Evolutionary conservation across 2,113 vertebrate genomes (phyloP).

Genomic region (Petaurus breviceps): DNA sequence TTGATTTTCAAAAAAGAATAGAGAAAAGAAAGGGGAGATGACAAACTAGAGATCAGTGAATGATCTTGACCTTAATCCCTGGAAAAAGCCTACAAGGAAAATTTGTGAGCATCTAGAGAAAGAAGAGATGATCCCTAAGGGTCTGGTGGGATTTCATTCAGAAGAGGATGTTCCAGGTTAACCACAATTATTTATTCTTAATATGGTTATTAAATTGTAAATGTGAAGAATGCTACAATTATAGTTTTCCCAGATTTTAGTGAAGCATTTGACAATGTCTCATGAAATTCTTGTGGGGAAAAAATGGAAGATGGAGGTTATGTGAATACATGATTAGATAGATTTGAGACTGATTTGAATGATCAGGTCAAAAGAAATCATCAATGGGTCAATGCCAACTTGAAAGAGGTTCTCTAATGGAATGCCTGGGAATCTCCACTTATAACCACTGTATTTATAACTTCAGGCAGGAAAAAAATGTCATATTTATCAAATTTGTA

Average conservation of each 20-base stretch:
- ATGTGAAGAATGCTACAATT: background rate
- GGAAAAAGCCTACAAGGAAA: background rate
- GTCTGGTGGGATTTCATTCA: too few species aligned
- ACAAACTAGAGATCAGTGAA: background rate
- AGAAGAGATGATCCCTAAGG: background rate
- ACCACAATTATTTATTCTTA: background rate
- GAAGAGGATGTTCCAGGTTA: too few species aligned
- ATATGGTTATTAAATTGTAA: background rate
- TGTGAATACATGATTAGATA: background rate
- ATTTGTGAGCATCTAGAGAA: background rate
- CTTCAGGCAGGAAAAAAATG: background rate
- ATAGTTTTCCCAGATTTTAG: background rate
- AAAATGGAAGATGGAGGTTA: background rate
- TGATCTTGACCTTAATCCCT: background rate
- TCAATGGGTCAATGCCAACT: background rate
- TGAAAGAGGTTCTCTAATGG: background rate
- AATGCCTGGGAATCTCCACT: background rate
- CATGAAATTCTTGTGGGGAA: background rate
- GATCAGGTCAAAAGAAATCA: background rate
- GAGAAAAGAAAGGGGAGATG: too few species aligned
- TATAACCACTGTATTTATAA: background rate
- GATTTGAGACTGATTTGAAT: background rate
- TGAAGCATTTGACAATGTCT: background rate
- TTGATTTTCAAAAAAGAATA: too few species aligned
- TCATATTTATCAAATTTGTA: background rate